Conservation (phyloP, 64 coral and sea anemone genomes). For the Hydrozoanthus tunicans region DNA sequence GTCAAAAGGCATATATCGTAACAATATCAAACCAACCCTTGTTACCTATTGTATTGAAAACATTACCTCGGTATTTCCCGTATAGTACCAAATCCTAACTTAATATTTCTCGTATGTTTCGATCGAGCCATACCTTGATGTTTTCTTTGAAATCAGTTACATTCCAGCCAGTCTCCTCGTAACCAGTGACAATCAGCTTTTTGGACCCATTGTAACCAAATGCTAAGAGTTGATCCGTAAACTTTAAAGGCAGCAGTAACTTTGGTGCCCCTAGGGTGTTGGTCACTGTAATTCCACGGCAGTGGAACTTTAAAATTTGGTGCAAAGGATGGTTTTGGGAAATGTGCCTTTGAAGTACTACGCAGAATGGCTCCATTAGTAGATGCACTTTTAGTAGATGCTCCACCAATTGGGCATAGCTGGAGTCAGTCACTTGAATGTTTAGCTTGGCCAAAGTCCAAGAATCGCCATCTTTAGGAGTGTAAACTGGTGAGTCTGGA, state of each 20-base stretch:
- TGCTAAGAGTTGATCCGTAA: slow-evolving; percentile 57
- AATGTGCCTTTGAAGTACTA: slow-evolving; percentile 35
- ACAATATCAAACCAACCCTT: too few species aligned
- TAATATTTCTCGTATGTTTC: not conserved
- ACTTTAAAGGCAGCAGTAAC: not conserved
- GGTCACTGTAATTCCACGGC: not conserved
- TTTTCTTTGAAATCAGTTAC: slow-evolving; percentile 34
- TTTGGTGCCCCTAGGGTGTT: slow-evolving; percentile 51
- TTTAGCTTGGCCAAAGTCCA: slow-evolving; percentile 44
- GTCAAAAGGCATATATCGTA: too few species aligned
- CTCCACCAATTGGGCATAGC: slow-evolving; percentile 38
- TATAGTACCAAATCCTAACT: too few species aligned
- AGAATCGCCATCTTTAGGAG: slow-evolving; percentile 60
- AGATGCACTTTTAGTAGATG: too few species aligned
- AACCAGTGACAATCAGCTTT: not conserved
- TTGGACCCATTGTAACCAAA: slow-evolving; percentile 38
- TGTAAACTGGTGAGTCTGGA: slow-evolving; percentile 57
- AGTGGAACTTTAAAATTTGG: not conserved
- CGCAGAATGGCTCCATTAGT: too few species aligned
- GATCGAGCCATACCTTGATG: slow-evolving; percentile 12
- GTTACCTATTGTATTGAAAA: too few species aligned
- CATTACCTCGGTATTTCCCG: too few species aligned
- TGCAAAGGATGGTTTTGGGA: slow-evolving; percentile 23
- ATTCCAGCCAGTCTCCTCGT: slow-evolving; percentile 25
- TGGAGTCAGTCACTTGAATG: slow-evolving; percentile 25